Conservation (phyloP, 2,113 vertebrate species). For the Erythrocercus mccallii region DNA sequence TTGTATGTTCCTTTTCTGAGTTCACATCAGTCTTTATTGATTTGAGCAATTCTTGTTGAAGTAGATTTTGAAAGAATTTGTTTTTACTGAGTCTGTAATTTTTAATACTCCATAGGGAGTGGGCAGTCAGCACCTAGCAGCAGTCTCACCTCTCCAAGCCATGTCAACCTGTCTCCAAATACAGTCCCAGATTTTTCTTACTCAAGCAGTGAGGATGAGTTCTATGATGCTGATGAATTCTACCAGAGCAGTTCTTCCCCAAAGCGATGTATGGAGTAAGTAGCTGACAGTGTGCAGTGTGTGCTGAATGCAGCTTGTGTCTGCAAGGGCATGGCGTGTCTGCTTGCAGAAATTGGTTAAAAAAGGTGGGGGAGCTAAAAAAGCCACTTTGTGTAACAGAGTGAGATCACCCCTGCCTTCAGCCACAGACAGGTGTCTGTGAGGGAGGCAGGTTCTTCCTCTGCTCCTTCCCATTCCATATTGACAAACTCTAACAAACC, state of each 20-base stretch:
- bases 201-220: constrained; percentile 98
- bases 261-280: constrained; percentile 91
- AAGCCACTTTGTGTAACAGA: not conserved
- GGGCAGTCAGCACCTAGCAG: constrained; percentile 93
- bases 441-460: not conserved
- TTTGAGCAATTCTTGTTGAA: not conserved
- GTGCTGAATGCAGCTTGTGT: not conserved
- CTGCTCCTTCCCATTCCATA: not conserved
- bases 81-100: not conserved
- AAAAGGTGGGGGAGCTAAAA: not conserved
- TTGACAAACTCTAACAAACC: not conserved
- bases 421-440: not conserved
- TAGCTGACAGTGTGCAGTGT: not conserved
- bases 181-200: constrained; percentile 98
- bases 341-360: not conserved
- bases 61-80: not conserved
- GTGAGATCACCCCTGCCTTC: not conserved
- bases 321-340: not conserved
- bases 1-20: not conserved
- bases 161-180: constrained; percentile 91
- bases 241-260: constrained; percentile 93
- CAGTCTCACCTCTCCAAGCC: constrained; percentile 89
- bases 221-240: constrained; percentile 97
- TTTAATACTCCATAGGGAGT: constrained; percentile 77
- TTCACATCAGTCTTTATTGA: not conserved